phyloP scores from a whole-genome alignment of 2,888 invertebrate species.

The Lottia scabra region DNA sequence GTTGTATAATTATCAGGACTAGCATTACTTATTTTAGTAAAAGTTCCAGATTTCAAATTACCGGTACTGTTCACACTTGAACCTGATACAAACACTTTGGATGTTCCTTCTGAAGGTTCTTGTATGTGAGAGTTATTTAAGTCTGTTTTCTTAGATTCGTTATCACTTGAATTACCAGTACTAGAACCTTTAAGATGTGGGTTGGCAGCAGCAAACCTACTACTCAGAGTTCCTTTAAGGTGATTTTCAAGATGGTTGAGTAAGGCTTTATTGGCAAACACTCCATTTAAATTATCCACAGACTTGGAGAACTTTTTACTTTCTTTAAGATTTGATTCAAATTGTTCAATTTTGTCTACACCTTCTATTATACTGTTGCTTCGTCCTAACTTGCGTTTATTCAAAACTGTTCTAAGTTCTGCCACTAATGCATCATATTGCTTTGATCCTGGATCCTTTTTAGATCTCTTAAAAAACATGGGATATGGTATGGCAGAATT shows the following conservation, averaged over 20 bases:
- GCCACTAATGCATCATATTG: conserved; percentile 51
- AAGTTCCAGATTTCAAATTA: not conserved
- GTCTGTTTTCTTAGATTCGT: too few species aligned
- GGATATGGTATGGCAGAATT: conserved; percentile 39
- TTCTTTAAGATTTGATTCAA: conserved; percentile 10
- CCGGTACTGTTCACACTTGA: not conserved
- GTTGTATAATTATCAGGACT: not conserved
- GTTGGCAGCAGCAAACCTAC: conserved; percentile 1
- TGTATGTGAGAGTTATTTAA: not conserved
- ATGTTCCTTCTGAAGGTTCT: not conserved
- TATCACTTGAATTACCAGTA: not conserved
- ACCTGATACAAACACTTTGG: not conserved
- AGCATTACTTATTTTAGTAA: not conserved
- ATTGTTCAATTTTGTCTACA: conserved; percentile 11
- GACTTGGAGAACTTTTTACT: conserved; percentile 22
- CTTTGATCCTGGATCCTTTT: conserved; percentile 54
- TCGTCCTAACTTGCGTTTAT: conserved; percentile 33
- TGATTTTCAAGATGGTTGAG: conserved; percentile 51
- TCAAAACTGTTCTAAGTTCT: conserved; percentile 49
- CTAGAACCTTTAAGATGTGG: not conserved
- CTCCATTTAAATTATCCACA: conserved; percentile 34
- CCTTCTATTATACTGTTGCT: conserved; percentile 21
- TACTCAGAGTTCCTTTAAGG: conserved; percentile 42
- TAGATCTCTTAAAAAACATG: conserved; percentile 54
- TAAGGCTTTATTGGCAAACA: conserved; percentile 52